Conservation (phyloP, 2,113 vertebrate genomes). For the Urocolius indicus region DNA sequence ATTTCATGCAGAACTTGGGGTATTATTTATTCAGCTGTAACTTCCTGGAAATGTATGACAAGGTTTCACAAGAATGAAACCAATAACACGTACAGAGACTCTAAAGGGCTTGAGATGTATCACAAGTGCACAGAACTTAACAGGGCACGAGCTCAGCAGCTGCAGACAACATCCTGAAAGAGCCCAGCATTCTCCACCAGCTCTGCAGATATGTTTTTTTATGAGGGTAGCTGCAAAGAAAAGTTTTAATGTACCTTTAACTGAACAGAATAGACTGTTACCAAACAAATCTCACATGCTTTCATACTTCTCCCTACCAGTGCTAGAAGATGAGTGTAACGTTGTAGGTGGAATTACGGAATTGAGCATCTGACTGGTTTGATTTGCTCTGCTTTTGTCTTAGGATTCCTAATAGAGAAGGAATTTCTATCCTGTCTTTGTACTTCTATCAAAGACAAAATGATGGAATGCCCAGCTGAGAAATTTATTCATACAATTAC, state of each 20-base stretch:
- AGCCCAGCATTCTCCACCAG: neutral
- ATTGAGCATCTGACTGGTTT: neutral
- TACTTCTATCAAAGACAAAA: constrained; percentile 41
- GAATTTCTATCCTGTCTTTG: neutral
- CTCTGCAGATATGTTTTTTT: neutral
- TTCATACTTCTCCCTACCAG: neutral
- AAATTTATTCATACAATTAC: constrained; percentile 63
- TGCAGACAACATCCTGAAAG: neutral
- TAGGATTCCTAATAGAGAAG: neutral
- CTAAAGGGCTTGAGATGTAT: neutral
- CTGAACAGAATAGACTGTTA: neutral
- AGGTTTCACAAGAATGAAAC: neutral
- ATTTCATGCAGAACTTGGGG: neutral
- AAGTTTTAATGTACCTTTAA: neutral
- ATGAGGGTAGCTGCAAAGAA: neutral
- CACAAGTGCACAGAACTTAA: neutral
- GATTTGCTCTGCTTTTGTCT: neutral
- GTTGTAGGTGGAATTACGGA: neutral
- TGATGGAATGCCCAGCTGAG: constrained; percentile 51
- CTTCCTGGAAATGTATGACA: neutral
- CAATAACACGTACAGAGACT: neutral
- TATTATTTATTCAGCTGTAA: neutral
- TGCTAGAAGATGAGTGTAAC: neutral
- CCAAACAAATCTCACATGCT: neutral
- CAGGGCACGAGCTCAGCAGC: neutral